Base-by-base conservation (phyloP, 1,140 invertebrate species). In the Neomicropteryx cornuta region DNA sequence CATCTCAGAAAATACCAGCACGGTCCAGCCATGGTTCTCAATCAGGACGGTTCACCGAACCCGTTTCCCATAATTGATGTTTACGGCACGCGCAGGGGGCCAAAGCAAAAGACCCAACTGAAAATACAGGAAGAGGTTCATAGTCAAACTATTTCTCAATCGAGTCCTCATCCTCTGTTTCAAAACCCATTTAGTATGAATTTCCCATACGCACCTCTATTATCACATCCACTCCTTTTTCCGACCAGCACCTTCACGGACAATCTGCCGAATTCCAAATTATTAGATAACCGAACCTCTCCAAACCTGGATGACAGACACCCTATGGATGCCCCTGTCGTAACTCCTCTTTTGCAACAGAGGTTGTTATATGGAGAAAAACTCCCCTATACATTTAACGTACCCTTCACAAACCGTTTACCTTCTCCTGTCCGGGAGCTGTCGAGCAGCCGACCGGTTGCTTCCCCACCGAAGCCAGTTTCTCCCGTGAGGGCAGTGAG, bases 1-100 rank as follows among this genome's bases (percentile, higher is more conserved):
- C 97, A 99, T 62, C 60, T 99, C 11, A 70, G 89, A 3, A 98
- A 98, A 55, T 93, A 95, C 51, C 64, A 71, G 23, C 94, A 98
- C 55, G 77, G 80, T 46, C 87, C 90, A 0, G 83, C 79, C 1
- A 79, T 84, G 66, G 86, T 92, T 1, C 60, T 93, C 2, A 91
- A 94, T 50, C 72, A 83, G 13, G 90, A 94, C 46, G 90, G 88
- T 2, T 80, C 84, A 0, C 84, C 85, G 0, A 92, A 91, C 59
- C 84, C 85, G 1, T 55, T 84, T 19, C 81, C 85, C 0, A 83
- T 92, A 1, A 91, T 94, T 41, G 90, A 94, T 56, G 82, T 94
- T 0, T 90, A 93, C 48, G 88, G 90, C 3, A 89, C 84, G 0
- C 65, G 87, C 4, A 72, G 90, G 1, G 90, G 91, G 0, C 89